A percentile compares a stretch with the other conserved stretches of the same genome.
Conservation (phyloP, 2,113 vertebrate species). For the Pelecanoides urinatrix region DNA sequence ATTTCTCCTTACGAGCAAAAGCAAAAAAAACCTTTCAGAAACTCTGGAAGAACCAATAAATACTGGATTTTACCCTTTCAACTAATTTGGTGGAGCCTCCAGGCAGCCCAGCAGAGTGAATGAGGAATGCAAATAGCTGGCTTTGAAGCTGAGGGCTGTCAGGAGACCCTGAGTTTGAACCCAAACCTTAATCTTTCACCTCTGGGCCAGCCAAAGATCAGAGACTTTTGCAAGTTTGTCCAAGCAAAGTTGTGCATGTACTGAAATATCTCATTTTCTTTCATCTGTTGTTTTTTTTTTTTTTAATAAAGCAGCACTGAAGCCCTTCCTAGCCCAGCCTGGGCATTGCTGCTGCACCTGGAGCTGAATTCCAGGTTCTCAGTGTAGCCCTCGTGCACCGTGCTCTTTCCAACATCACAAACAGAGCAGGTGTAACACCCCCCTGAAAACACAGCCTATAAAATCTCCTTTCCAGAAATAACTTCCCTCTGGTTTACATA, state of each 20-base stretch:
- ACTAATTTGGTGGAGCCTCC: neutral
- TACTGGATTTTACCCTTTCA: neutral
- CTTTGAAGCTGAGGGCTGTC: neutral
- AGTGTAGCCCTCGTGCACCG: accelerated
- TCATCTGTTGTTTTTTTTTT: neutral
- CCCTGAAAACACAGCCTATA: neutral
- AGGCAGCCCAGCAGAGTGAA: neutral
- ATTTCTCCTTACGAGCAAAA: neutral
- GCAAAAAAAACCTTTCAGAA: neutral
- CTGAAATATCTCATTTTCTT: neutral
- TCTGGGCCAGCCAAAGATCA: neutral
- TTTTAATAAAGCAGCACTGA: neutral
- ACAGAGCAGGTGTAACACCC: neutral
- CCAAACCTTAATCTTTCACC: neutral
- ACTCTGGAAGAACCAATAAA: neutral
- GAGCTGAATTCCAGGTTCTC: neutral
- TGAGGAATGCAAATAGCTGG: neutral
- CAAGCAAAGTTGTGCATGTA: neutral
- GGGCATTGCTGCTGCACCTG: neutral
- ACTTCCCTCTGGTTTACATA: neutral
- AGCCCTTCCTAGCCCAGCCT: neutral
- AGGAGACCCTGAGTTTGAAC: neutral
- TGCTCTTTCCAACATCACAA: neutral
- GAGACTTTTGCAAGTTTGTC: neutral
- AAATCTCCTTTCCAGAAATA: neutral